Evolutionary conservation across 2,888 invertebrate species (phyloP), one percentile per base, ranked within the genome.

Genomic region (Spisula solida): DNA sequence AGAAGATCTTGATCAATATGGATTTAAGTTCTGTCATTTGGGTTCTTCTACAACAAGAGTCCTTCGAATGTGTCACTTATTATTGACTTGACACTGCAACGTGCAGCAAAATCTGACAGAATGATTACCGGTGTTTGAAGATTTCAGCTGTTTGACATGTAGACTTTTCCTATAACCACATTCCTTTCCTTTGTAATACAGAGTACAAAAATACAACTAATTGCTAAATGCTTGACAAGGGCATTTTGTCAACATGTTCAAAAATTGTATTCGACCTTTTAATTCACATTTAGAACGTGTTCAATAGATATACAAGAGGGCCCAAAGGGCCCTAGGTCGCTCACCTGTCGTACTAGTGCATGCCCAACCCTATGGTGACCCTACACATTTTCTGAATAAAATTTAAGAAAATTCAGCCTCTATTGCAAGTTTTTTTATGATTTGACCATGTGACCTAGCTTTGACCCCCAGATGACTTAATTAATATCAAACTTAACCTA

Each of bases 1-100:
- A n/a, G 5, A 66, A 66, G 60, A 66, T 66, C 25, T 66, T 5
- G 60, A 66, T 66, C 12, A 66, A 66, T 66, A 8, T 10, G 25
- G 60, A 66, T 66, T 66, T 66, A 66, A 66, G n/a, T n/a, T 66
- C 25, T 25, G 25, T 66, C 60, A 66, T 66, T 66, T 25, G 60
- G n/a, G 60, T 66, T 12, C 25, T 66, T 5, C 25, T n/a, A 4
- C 25, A 25, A 66, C 25, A 25, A 25, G 10, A 66, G n/a, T 10
- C n/a, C 10, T 66, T 66, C 0, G n/a, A 66, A 25, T 25, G 20
- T 66, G 60, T 66, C 60, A 25, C 60, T 66, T 25, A 25, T 66
- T 25, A 12, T 25, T 6, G 25, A 12, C 12, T 25, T 25, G 25
- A 25, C 60, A 66, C 10, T 66, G 60, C 60, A 66, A 5, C 6